Percentiles rank a stretch among this genome's conserved stretches.
Conservation (phyloP, 2,888 invertebrate species). For the Ectemnius continuus region DNA sequence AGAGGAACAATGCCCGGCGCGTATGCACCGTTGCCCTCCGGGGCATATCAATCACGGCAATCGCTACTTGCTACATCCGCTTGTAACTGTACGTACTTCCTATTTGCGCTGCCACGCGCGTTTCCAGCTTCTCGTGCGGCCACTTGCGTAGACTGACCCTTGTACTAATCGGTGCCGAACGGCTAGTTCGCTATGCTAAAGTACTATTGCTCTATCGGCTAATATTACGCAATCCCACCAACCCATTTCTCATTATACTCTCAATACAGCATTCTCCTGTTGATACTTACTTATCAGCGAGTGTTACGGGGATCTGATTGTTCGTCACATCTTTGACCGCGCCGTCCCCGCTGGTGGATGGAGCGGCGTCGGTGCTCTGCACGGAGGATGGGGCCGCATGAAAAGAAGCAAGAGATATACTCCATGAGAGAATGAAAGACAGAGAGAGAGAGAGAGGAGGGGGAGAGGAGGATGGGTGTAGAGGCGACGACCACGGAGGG, state of each 20-base stretch:
- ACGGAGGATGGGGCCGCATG: too few species aligned
- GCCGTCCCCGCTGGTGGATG: conserved; percentile 77
- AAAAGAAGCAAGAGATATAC: neutral
- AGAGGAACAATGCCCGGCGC: conserved; percentile 32
- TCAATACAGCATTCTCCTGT: conserved; percentile 1
- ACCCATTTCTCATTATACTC: neutral
- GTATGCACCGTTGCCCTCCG: conserved; percentile 34
- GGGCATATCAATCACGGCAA: conserved; percentile 54
- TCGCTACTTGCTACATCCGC: conserved; percentile 57
- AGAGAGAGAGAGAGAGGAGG: neutral
- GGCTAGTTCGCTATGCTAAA: too few species aligned
- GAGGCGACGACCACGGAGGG: conserved; percentile 12
- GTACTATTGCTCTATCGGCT: too few species aligned
- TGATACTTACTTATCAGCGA: conserved; percentile 71
- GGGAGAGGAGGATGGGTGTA: neutral
- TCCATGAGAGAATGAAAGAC: neutral
- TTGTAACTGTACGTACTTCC: conserved; percentile 32
- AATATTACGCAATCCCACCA: too few species aligned
- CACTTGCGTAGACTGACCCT: conserved; percentile 1
- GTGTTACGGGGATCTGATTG: conserved; percentile 75
- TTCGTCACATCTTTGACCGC: conserved; percentile 73
- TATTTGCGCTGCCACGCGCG: conserved; percentile 15
- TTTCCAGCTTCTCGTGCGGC: conserved; percentile 1
- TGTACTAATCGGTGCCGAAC: too few species aligned
- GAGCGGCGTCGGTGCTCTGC: conserved; percentile 77